Percentiles rank a stretch among this genome's conserved stretches.
Evolutionary conservation across 2,888 invertebrate species (phyloP).

Genomic region (Barypeithes pellucidus): DNA sequence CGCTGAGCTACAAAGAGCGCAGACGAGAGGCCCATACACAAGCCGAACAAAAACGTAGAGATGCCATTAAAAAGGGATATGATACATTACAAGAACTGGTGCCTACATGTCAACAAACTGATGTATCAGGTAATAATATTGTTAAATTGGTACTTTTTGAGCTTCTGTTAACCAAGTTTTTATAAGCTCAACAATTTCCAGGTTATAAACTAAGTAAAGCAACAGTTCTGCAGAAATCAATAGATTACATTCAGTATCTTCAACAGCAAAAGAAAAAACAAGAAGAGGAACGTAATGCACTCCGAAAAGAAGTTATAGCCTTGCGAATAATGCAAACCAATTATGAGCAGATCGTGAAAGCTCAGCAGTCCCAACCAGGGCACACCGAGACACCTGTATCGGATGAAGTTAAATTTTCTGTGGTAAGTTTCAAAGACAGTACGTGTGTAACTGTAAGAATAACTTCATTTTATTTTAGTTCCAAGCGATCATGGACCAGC

Average conservation of each 20-base stretch:
- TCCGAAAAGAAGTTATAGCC: conserved; percentile 94
- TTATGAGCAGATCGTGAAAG: conserved; percentile 96
- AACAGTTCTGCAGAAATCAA: conserved; percentile 94
- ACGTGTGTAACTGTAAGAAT: neutral
- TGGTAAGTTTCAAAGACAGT: conserved; percentile 78
- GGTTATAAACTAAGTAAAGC: conserved; percentile 82
- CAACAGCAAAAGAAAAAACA: conserved; percentile 94
- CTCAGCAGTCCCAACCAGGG: conserved; percentile 93
- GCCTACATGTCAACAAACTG: conserved; percentile 94
- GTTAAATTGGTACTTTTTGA: neutral
- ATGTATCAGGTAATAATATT: conserved; percentile 77
- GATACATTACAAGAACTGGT: conserved; percentile 94
- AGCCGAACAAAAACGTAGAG: conserved; percentile 96
- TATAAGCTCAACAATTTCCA: conserved; percentile 4
- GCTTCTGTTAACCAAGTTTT: neutral
- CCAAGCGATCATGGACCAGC: conserved; percentile 94
- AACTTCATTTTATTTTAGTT: conserved; percentile 76
- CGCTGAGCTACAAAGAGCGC: conserved; percentile 92
- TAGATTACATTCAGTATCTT: conserved; percentile 93
- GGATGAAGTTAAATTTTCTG: conserved; percentile 96
- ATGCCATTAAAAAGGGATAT: conserved; percentile 98
- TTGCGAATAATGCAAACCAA: conserved; percentile 95
- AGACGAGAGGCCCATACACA: conserved; percentile 96
- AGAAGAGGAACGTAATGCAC: conserved; percentile 93
- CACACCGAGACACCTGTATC: conserved; percentile 91